phyloP scores from a whole-genome alignment of 2,888 invertebrate genomes.

The Hemaris fuciformis region DNA sequence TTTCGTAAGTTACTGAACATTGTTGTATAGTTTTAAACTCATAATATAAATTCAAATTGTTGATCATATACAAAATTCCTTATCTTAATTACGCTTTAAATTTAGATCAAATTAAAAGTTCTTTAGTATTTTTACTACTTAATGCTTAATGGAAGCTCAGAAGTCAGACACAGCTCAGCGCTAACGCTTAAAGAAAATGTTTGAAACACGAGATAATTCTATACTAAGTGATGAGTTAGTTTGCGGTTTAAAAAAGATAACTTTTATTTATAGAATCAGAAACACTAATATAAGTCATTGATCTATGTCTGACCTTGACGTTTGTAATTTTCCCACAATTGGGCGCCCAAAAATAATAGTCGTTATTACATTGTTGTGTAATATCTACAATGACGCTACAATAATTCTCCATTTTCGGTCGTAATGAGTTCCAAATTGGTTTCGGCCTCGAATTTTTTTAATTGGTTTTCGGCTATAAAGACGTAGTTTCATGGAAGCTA shows the following conservation, averaged over 20 bases:
- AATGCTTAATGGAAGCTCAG: too few species aligned
- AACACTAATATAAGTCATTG: conserved; percentile 13
- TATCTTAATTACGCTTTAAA: too few species aligned
- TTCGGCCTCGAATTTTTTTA: not conserved
- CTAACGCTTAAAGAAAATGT: too few species aligned
- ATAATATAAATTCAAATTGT: too few species aligned
- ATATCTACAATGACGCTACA: not conserved
- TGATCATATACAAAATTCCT: too few species aligned
- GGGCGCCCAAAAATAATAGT: conserved; percentile 21
- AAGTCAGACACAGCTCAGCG: too few species aligned
- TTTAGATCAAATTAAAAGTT: too few species aligned
- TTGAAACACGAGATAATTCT: not conserved
- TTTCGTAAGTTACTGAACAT: too few species aligned
- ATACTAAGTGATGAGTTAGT: not conserved
- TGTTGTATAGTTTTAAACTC: too few species aligned
- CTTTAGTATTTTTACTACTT: too few species aligned
- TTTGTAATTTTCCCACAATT: not conserved
- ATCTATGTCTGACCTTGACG: conserved; percentile 15
- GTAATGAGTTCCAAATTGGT: not conserved
- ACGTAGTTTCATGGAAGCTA: not conserved
- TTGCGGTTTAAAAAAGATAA: not conserved
- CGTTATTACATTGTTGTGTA: not conserved
- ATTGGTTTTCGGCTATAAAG: too few species aligned
- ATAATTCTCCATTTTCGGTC: not conserved
- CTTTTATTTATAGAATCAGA: not conserved